phyloP scores from a whole-genome alignment of 35 echinoderm and acorn worm species.

The Ophiothrix spiculata region DNA sequence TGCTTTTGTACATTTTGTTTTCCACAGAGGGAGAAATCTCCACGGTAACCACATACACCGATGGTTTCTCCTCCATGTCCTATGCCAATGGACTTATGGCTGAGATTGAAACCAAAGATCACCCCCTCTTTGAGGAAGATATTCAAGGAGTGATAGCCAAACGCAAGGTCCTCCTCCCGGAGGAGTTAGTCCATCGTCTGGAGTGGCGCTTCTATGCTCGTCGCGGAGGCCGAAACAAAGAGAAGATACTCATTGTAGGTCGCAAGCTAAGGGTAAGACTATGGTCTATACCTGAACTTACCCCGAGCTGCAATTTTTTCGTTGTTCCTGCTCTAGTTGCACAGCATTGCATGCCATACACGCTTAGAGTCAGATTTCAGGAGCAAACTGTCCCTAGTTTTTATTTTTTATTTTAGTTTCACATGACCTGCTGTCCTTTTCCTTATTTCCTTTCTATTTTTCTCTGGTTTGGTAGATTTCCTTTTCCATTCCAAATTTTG shows the following conservation, averaged over 20 bases:
- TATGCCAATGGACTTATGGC: slow-evolving; percentile 63
- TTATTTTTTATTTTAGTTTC: not conserved
- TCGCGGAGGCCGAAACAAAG: slow-evolving; percentile 64
- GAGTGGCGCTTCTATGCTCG: slow-evolving; percentile 81
- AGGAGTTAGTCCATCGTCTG: slow-evolving; percentile 57
- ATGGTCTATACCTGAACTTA: not conserved
- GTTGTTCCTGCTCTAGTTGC: slow-evolving; percentile 8
- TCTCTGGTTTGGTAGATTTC: too few relatives aligned
- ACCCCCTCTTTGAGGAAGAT: slow-evolving; percentile 68
- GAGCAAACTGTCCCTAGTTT: not conserved
- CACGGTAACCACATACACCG: slow-evolving; percentile 11
- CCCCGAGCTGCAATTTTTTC: slow-evolving; percentile 9
- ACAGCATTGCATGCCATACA: not conserved
- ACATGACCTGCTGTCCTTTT: not conserved
- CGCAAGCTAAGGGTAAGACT: slow-evolving; percentile 71
- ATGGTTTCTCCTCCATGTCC: slow-evolving; percentile 54
- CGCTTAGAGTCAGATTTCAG: not conserved
- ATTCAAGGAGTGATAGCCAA: slow-evolving; percentile 53
- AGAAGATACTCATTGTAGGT: slow-evolving; percentile 76
- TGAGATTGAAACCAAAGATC: slow-evolving; percentile 40
- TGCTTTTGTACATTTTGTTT: too few relatives aligned
- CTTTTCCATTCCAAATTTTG: too few relatives aligned
- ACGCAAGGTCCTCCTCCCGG: slow-evolving; percentile 77
- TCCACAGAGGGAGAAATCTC: not conserved
- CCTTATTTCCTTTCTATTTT: too few relatives aligned